These are phyloP conservation scores for Dasysyrphus albostriatus DNA, from an alignment of 2,888 invertebrate genomes.

Conservation along the genomic window DNA sequence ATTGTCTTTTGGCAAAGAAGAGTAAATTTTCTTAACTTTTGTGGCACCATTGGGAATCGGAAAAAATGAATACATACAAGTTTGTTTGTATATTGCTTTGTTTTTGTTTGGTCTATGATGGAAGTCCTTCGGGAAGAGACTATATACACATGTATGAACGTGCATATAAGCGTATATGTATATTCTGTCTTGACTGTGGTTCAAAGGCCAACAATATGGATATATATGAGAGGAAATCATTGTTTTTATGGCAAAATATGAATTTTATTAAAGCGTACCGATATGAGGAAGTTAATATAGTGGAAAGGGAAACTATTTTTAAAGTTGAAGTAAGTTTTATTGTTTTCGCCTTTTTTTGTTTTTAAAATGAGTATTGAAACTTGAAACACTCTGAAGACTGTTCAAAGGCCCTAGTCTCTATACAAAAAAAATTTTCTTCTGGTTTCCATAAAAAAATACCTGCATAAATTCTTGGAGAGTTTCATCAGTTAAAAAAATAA, in stretches of 20 bases:
- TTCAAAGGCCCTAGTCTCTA: too few species aligned
- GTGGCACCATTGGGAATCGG: not conserved
- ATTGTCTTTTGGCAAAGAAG: conserved; percentile 20
- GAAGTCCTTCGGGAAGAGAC: not conserved
- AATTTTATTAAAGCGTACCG: too few species aligned
- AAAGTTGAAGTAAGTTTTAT: too few species aligned
- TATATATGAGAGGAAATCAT: not conserved
- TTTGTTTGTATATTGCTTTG: conserved; percentile 13
- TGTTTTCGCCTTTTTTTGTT: too few species aligned
- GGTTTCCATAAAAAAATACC: too few species aligned
- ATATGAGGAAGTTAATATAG: too few species aligned
- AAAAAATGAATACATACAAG: not conserved
- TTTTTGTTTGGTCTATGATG: conserved; percentile 1
- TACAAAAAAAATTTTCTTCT: too few species aligned
- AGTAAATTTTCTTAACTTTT: conserved; percentile 29
- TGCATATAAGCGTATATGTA: not conserved
- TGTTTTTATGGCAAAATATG: not conserved
- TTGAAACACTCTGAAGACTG: too few species aligned
- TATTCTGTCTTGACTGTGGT: not conserved
- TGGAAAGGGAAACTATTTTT: too few species aligned
- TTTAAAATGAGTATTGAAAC: too few species aligned
- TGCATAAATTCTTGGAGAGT: too few species aligned
- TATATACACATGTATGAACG: not conserved
- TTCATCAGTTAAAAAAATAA: too few species aligned
- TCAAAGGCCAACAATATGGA: not conserved